phyloP scores from a whole-genome alignment of 2,797 vertebrate species.

The Crax fasciolata region DNA sequence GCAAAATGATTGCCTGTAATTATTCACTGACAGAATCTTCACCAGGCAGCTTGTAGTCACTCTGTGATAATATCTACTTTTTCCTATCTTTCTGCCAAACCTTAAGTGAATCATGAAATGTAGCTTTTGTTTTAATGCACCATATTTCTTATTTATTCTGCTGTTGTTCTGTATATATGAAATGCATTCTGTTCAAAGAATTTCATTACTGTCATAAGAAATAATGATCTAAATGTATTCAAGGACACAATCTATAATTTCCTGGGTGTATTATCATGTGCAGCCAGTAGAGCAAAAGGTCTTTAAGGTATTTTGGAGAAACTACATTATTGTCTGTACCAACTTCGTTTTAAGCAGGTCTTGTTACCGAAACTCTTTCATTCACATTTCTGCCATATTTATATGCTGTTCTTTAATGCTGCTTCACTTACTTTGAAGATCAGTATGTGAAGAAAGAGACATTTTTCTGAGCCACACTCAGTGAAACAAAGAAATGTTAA shows the following conservation, averaged over 20 bases:
- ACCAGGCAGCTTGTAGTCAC: background rate
- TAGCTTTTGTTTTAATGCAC: background rate
- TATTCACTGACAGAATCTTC: background rate
- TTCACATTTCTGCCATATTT: conserved; percentile 45
- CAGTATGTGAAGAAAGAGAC: background rate
- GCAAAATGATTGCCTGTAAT: conserved; percentile 11
- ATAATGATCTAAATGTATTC: conserved; percentile 48
- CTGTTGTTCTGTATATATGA: background rate
- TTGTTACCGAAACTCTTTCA: conserved; percentile 16
- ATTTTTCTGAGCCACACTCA: conserved; percentile 1
- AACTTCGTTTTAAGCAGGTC: conserved; percentile 23
- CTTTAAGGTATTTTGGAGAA: conserved; percentile 23
- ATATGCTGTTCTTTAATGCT: background rate
- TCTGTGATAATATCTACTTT: background rate
- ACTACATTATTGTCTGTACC: background rate
- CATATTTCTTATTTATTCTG: conserved; percentile 23
- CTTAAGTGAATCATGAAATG: background rate
- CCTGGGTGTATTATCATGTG: conserved; percentile 17
- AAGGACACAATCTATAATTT: conserved; percentile 36
- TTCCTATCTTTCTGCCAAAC: background rate
- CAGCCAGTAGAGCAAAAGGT: background rate
- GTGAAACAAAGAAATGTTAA: conserved; percentile 5
- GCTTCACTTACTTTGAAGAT: background rate
- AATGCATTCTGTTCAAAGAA: conserved; percentile 16
- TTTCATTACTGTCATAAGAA: background rate